These are phyloP conservation scores for Perccottus glenii DNA, from an alignment of 2,113 vertebrate genomes.

Conservation along the genomic window DNA sequence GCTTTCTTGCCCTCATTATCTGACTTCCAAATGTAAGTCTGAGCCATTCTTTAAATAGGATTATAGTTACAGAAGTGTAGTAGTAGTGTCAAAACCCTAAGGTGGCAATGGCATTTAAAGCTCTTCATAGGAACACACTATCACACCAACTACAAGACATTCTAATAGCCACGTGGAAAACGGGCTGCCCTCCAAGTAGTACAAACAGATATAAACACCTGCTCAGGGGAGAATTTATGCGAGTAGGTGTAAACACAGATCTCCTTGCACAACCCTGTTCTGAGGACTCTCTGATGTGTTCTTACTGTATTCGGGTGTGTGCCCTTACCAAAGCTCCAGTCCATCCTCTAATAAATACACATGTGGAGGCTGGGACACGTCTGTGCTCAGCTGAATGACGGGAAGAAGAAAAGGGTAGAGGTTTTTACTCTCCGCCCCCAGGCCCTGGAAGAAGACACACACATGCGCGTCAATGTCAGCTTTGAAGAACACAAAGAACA, in stretches of 20 bases:
- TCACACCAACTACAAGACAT: too few species aligned
- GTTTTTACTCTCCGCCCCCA: slow-evolving; percentile 94
- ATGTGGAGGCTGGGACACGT: slow-evolving; percentile 96
- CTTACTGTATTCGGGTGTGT: background rate
- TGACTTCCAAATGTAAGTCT: slow-evolving; percentile 8
- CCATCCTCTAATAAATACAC: slow-evolving; percentile 98
- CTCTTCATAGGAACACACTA: too few species aligned
- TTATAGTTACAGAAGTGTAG: too few species aligned
- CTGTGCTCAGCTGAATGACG: slow-evolving; percentile 97
- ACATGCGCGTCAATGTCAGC: slow-evolving; percentile 18
- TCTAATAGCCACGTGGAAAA: too few species aligned
- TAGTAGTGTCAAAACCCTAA: too few species aligned
- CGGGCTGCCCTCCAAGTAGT: too few species aligned
- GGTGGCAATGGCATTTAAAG: too few species aligned
- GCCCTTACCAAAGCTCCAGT: slow-evolving; percentile 92
- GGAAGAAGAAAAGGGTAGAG: slow-evolving; percentile 96
- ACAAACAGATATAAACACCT: too few species aligned
- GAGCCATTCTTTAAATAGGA: slow-evolving; percentile 1
- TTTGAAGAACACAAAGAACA: slow-evolving; percentile 35
- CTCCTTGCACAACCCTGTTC: background rate
- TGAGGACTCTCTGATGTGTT: background rate
- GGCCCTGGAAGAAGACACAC: slow-evolving; percentile 80
- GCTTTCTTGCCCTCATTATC: background rate
- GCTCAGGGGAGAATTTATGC: too few species aligned
- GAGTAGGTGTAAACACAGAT: background rate